These are phyloP conservation scores for Redunca redunca DNA, from an alignment of 2,113 vertebrate species.

Conservation along the genomic window DNA sequence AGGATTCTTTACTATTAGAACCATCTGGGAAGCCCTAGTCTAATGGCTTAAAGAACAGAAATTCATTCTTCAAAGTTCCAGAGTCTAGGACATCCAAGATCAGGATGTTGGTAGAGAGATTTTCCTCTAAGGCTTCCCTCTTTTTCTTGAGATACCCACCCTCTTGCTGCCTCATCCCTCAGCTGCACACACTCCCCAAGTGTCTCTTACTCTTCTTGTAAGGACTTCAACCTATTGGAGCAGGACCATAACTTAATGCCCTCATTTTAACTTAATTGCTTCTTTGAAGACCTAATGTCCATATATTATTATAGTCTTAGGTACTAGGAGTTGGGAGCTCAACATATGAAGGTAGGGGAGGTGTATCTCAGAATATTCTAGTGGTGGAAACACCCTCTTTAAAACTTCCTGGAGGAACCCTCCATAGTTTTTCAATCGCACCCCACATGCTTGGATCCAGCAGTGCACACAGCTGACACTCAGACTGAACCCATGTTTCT, in stretches of 20 bases:
- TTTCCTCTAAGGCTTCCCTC: background rate
- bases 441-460: background rate
- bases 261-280: background rate
- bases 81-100: background rate
- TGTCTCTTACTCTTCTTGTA: background rate
- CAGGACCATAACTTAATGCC: background rate
- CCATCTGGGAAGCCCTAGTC: background rate
- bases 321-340: background rate
- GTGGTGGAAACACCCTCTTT: background rate
- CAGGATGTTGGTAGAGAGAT: background rate
- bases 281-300: background rate
- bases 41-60: background rate
- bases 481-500: background rate
- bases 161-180: background rate
- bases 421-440: background rate
- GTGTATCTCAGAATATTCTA: background rate
- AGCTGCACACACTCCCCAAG: accelerated
- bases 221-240: background rate
- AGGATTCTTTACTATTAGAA: background rate
- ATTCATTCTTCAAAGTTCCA: background rate
- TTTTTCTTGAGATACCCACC: background rate
- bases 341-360: background rate
- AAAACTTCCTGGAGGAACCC: background rate
- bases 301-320: background rate
- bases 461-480: background rate